Evolutionary conservation across 2,113 vertebrate genomes (phyloP).

Genomic region (Zonotrichia leucophrys): DNA sequence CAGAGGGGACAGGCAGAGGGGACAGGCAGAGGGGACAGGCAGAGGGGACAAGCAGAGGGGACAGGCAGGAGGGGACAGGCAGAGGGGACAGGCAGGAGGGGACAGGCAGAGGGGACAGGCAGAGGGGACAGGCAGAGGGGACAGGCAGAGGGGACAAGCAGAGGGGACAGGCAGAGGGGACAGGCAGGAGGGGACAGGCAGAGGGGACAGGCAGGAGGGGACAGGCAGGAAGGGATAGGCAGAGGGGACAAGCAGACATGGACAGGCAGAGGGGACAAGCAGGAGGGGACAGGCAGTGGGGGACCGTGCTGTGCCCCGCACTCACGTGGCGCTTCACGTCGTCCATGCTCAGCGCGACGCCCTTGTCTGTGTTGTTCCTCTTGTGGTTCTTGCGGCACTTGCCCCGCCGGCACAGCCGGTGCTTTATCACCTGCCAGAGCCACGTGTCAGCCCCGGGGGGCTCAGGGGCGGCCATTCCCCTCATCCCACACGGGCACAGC

Average conservation of each 20-base stretch:
- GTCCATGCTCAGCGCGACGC: constrained; percentile 93
- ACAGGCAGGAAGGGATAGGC: neutral
- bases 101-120: neutral
- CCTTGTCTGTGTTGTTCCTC: constrained; percentile 92
- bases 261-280: too few relatives aligned
- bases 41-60: neutral
- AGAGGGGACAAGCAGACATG: neutral
- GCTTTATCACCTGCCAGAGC: constrained; percentile 88
- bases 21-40: neutral
- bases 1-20: neutral
- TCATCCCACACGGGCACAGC: fast-evolving
- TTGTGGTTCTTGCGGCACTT: constrained; percentile 90
- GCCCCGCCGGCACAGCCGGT: constrained; percentile 88
- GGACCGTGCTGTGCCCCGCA: neutral
- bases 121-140: neutral
- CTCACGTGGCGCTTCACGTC: constrained; percentile 97
- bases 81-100: too few relatives aligned
- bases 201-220: neutral
- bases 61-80: too few relatives aligned
- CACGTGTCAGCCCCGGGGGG: fast-evolving
- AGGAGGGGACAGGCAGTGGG: too few relatives aligned
- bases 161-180: neutral
- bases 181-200: neutral
- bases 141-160: too few relatives aligned
- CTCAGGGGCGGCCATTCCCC: fast-evolving